These are phyloP conservation scores for Mimachlamys varia DNA, from an alignment of 2,888 invertebrate genomes.

Conservation along the genomic window DNA sequence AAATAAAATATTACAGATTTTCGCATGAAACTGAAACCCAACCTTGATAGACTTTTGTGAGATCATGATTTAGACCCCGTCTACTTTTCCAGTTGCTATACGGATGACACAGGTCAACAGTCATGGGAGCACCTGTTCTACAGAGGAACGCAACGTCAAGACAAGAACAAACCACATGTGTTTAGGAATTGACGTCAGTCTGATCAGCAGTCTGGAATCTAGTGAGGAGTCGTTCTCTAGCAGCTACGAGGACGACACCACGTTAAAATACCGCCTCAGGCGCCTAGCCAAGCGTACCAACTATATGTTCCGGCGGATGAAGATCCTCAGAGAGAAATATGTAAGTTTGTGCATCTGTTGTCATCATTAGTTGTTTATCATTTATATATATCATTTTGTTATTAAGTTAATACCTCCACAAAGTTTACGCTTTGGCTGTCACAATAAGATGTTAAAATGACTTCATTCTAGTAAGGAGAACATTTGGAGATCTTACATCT, in stretches of 20 bases:
- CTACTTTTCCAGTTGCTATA: not conserved
- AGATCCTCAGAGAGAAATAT: not conserved
- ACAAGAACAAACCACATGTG: constrained; percentile 6
- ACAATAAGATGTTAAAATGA: too few relatives aligned
- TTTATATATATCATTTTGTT: too few relatives aligned
- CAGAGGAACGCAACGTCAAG: not conserved
- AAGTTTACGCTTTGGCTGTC: too few relatives aligned
- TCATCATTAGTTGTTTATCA: too few relatives aligned
- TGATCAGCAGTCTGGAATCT: not conserved
- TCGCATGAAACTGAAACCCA: too few relatives aligned
- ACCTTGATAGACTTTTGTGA: too few relatives aligned
- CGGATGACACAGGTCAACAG: not conserved
- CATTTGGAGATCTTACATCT: too few relatives aligned
- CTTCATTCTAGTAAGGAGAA: too few relatives aligned
- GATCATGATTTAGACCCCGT: not conserved
- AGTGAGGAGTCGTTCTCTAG: not conserved
- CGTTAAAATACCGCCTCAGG: not conserved
- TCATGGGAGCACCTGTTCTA: not conserved
- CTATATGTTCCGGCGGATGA: not conserved
- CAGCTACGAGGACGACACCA: not conserved
- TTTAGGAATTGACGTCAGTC: not conserved
- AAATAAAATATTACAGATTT: too few relatives aligned
- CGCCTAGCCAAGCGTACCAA: not conserved
- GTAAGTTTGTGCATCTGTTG: not conserved
- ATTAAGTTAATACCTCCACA: too few relatives aligned